Base-by-base conservation (phyloP, 2,888 invertebrate genomes). In the Callyntrura sp. region DNA sequence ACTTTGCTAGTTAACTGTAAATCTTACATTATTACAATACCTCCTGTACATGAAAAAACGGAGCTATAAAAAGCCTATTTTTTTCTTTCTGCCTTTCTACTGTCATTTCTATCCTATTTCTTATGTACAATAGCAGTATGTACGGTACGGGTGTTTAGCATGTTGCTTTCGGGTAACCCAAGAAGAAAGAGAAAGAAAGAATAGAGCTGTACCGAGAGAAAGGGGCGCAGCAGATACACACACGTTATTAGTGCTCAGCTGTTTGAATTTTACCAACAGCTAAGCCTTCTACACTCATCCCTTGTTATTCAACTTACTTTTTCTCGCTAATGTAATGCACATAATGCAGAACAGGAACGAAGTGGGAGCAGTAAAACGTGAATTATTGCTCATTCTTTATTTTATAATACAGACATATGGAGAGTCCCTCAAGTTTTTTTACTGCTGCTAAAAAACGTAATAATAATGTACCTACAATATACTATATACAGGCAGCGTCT, bases 291-390 rank as follows among this genome's bases (percentile, higher is more conserved):
- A 48, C 23, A 73, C 20, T 45, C 70, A 43, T 6, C 12, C 20
- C 12, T 57, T 57, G n/a, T 57, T 43, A n/a, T 73, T 76, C 48
- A 73, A 73, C 48, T 73, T 73, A 17, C 23, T 60, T 57, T 60
- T 57, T 60, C 45, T 45, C 14, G 35, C 84, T 89, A 89, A 89
- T 85, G 89, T 85, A 89, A 89, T 89, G 89, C 84, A 89, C 89
- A 89, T 85, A 89, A 85, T 89, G 89, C 85, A 89, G 89, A 89
- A 84, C 89, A 85, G 85, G 89, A 81, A 89, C 89, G 89, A 70
- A 89, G 89, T 89, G 89, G 89, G 89, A 89, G 89, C 89, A 84
- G 89, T 89, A 89, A 89, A 89, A 89, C 89, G 89, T 89, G 85
- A 89, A 89, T 89, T 89, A 89, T 89, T 85, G 68, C 89, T 82